Evolutionary conservation across 1,140 invertebrate species (phyloP).

Genomic region (Pseudomyrmex dendroicus): DNA sequence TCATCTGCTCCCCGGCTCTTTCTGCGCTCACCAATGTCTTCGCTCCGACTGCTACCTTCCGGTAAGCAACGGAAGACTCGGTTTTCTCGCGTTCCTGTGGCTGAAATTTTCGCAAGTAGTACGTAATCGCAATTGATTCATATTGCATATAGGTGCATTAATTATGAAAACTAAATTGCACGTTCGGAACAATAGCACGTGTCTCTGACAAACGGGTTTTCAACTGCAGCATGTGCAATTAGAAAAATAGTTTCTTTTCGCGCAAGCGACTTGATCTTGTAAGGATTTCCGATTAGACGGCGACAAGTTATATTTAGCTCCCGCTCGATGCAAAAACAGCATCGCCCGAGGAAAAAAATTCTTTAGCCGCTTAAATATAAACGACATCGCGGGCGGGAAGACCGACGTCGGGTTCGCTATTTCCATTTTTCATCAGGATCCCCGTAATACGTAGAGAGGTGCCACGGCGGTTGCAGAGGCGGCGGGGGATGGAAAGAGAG

Average conservation of each 20-base stretch:
- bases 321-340: conserved; percentile 4
- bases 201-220: conserved; percentile 6
- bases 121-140: not conserved
- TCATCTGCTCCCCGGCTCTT: conserved; percentile 80
- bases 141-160: not conserved
- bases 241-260: not conserved
- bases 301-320: conserved; percentile 45
- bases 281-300: conserved; percentile 43
- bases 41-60: conserved; percentile 49
- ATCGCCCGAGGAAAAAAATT: conserved; percentile 14
- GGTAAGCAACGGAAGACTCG: conserved; percentile 34
- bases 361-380: conserved; percentile 67
- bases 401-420: conserved; percentile 76
- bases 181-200: no score
- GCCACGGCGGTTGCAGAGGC: conserved; percentile 30
- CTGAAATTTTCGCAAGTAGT: not conserved
- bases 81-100: not conserved
- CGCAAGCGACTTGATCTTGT: conserved; percentile 7
- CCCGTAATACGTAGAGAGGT: conserved; percentile 66
- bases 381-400: conserved; percentile 42
- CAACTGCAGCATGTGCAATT: not conserved
- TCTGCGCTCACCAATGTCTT: conserved; percentile 69
- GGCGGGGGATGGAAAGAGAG: conserved; percentile 17
- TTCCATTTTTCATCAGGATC: conserved; percentile 83
- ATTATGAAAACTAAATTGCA: no score